Evolutionary conservation across 2,113 vertebrate species (phyloP).

Genomic region (Hippocampus comes): DNA sequence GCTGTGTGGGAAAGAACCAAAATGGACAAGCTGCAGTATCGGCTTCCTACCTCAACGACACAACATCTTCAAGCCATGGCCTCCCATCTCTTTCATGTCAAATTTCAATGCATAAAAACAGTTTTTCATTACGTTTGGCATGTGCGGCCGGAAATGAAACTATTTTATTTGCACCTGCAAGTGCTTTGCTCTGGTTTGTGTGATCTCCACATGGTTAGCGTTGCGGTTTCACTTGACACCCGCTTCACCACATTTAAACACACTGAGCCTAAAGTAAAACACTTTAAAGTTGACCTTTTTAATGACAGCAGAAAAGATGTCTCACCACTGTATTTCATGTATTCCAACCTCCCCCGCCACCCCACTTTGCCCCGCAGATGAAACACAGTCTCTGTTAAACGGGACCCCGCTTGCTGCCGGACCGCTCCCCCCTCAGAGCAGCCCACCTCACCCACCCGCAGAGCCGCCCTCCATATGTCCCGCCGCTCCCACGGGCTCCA

Average conservation of each 20-base stretch:
- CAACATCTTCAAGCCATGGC: slow-evolving; percentile 9
- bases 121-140: slow-evolving; percentile 24
- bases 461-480: slow-evolving; percentile 57
- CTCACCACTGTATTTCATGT: slow-evolving; percentile 3
- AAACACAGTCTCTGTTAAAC: slow-evolving; percentile 59
- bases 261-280: slow-evolving; percentile 23
- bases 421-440: slow-evolving; percentile 45
- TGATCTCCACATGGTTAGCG: slow-evolving; percentile 32
- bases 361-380: slow-evolving; percentile 54
- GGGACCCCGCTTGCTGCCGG: slow-evolving; percentile 51
- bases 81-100: neutral
- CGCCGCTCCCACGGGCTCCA: slow-evolving; percentile 50
- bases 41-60: slow-evolving; percentile 37
- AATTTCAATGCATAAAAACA: slow-evolving; percentile 44
- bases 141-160: slow-evolving; percentile 22
- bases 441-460: slow-evolving; percentile 58
- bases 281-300: slow-evolving; percentile 34
- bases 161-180: slow-evolving; percentile 19
- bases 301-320: no score
- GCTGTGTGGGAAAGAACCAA: slow-evolving; percentile 34
- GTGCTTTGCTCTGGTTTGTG: slow-evolving; percentile 34
- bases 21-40: slow-evolving; percentile 15
- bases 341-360: neutral
- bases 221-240: slow-evolving; percentile 1
- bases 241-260: slow-evolving; percentile 21